A percentile compares a stretch with the other conserved stretches of the same genome.
Conservation (phyloP, 2,113 vertebrate genomes). For the Solea senegalensis region DNA sequence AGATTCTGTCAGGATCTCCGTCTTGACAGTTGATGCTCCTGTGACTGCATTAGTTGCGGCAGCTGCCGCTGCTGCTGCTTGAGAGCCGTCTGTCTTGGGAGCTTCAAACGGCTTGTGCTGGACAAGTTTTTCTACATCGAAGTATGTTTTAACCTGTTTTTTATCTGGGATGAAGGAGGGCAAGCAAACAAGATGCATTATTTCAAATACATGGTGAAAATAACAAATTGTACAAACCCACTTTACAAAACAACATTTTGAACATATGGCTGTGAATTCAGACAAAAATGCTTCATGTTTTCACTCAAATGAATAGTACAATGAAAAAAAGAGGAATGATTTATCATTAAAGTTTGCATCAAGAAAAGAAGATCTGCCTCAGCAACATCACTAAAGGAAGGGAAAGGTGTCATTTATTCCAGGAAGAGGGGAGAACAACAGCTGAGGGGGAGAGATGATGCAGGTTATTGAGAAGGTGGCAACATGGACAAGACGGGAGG, state of each 20-base stretch:
- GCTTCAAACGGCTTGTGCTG: conserved; percentile 67
- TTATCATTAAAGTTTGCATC: no score
- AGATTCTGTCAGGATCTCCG: background rate
- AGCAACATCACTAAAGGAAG: no score
- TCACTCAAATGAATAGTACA: no score
- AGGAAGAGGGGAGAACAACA: no score
- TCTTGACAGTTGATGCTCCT: background rate
- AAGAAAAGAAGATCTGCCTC: no score
- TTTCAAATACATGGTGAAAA: conserved; percentile 14
- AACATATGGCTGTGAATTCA: background rate
- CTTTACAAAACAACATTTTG: conserved; percentile 2
- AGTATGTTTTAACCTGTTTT: conserved; percentile 73
- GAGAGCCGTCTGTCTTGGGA: conserved; percentile 57
- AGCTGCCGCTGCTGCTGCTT: conserved; percentile 29
- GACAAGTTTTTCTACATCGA: conserved; percentile 77
- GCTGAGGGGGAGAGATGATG: no score
- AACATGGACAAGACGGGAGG: no score
- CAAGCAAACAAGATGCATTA: conserved; percentile 63
- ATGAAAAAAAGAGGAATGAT: no score
- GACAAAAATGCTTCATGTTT: no score
- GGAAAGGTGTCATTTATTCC: no score
- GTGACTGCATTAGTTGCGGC: conserved; percentile 6
- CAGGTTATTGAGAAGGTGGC: no score
- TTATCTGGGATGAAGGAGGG: conserved; percentile 68
- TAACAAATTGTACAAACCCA: background rate